phyloP scores from a whole-genome alignment of 92 coral and sea anemone species.

The Galaxea fascicularis region DNA sequence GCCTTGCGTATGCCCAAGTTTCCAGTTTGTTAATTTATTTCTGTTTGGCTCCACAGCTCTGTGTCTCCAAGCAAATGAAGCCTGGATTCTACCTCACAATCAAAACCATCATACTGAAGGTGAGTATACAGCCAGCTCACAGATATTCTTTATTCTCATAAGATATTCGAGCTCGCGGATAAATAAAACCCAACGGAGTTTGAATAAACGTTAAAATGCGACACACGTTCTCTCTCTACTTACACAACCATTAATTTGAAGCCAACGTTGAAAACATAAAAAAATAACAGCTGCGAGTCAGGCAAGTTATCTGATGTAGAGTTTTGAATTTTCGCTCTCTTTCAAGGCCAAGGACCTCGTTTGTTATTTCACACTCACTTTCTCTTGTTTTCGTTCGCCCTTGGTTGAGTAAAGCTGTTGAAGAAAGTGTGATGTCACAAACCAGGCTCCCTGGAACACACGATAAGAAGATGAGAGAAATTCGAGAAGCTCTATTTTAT shows the following conservation, averaged over 20 bases:
- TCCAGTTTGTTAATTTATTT: background rate
- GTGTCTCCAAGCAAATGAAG: conserved; percentile 89
- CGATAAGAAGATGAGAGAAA: background rate
- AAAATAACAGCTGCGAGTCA: too few relatives aligned
- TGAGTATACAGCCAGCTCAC: background rate
- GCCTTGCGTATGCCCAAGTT: background rate
- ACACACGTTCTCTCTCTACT: too few relatives aligned
- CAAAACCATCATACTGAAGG: conserved; percentile 94
- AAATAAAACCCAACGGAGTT: too few relatives aligned
- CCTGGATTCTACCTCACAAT: conserved; percentile 98
- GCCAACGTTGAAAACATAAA: too few relatives aligned
- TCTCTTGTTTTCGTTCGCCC: background rate
- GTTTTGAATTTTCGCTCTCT: too few relatives aligned
- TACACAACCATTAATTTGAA: too few relatives aligned
- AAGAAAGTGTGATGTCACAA: background rate
- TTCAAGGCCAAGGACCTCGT: too few relatives aligned
- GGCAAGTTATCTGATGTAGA: too few relatives aligned
- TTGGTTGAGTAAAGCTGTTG: background rate
- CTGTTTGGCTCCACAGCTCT: conserved; percentile 69
- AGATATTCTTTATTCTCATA: too few relatives aligned
- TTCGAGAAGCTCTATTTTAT: background rate
- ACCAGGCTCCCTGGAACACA: background rate
- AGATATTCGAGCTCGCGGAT: too few relatives aligned
- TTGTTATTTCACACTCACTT: too few relatives aligned
- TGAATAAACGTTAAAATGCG: too few relatives aligned